These are phyloP conservation scores for Oenanthe oenanthe DNA, from an alignment of 2,113 vertebrate genomes.

Conservation along the genomic window DNA sequence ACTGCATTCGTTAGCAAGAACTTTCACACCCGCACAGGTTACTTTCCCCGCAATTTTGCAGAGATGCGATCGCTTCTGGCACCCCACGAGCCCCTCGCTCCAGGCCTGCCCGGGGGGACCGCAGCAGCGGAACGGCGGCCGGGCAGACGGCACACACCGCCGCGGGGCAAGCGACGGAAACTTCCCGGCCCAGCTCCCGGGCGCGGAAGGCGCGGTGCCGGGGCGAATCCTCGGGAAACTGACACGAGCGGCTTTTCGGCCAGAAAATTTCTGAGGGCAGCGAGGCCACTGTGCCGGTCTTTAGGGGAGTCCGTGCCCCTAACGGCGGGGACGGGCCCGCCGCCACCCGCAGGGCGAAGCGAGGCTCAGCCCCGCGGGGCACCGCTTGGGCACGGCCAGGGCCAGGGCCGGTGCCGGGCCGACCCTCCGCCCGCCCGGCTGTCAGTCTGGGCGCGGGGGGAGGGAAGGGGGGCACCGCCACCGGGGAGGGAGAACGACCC, in stretches of 20 bases:
- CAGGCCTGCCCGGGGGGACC: not conserved
- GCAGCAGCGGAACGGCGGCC: not conserved
- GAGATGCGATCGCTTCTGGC: not conserved
- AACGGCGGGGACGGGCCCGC: not conserved
- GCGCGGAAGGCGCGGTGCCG: not conserved
- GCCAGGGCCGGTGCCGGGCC: not conserved
- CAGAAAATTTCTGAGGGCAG: not conserved
- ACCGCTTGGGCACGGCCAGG: not conserved
- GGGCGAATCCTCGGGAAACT: not conserved
- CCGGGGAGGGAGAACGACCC: not conserved
- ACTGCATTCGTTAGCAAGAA: accelerated
- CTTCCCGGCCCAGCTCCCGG: not conserved
- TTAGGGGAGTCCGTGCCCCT: not conserved
- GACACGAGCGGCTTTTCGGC: not conserved
- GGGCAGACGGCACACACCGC: not conserved
- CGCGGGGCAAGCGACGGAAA: not conserved
- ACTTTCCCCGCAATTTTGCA: not conserved
- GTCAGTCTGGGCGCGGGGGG: constrained; percentile 39
- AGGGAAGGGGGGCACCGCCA: not conserved
- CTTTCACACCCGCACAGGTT: not conserved
- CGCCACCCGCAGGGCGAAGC: not conserved
- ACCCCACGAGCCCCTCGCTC: too few species aligned
- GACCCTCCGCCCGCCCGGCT: constrained; percentile 16
- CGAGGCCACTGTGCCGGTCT: not conserved
- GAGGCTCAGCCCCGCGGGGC: not conserved